Conservation (phyloP, 2,888 invertebrate species). For the Pseudanteris insignis region DNA sequence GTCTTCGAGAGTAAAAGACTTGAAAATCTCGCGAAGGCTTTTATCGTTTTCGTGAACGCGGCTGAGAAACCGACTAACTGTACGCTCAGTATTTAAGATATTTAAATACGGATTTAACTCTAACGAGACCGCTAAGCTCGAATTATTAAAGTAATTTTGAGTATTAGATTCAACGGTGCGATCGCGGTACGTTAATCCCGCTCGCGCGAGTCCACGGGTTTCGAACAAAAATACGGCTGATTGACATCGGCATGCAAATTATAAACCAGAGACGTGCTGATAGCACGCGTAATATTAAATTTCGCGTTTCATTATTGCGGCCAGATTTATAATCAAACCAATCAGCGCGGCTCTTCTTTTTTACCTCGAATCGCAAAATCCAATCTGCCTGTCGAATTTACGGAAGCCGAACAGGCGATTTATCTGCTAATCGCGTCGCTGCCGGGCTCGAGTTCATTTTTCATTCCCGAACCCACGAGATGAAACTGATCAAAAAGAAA, state of each 20-base stretch:
- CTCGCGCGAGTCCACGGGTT: slow-evolving; percentile 4
- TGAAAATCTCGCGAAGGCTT: slow-evolving; percentile 4
- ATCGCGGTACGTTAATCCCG: slow-evolving; percentile 10
- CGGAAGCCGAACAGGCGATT: background rate
- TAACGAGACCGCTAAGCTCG: slow-evolving; percentile 7
- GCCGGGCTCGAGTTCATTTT: too few species aligned
- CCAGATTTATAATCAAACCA: slow-evolving; percentile 9
- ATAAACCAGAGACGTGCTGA: background rate
- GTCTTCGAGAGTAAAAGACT: slow-evolving; percentile 7
- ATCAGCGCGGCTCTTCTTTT: background rate
- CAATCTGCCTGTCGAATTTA: background rate
- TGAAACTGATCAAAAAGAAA: background rate
- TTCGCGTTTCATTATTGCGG: slow-evolving; percentile 3
- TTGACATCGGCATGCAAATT: slow-evolving; percentile 17
- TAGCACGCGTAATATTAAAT: slow-evolving; percentile 3
- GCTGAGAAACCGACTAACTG: slow-evolving; percentile 9
- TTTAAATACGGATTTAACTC: slow-evolving; percentile 14
- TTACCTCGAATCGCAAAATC: background rate
- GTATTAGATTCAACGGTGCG: slow-evolving; percentile 13
- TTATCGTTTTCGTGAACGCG: slow-evolving; percentile 10
- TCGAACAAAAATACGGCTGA: slow-evolving; percentile 13
- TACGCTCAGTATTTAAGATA: slow-evolving; percentile 7
- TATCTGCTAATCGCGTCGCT: background rate
- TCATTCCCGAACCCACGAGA: too few species aligned
- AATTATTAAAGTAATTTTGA: slow-evolving; percentile 21